Evolutionary conservation across 1,140 invertebrate species (phyloP).

Genomic region (Conus betulinus): DNA sequence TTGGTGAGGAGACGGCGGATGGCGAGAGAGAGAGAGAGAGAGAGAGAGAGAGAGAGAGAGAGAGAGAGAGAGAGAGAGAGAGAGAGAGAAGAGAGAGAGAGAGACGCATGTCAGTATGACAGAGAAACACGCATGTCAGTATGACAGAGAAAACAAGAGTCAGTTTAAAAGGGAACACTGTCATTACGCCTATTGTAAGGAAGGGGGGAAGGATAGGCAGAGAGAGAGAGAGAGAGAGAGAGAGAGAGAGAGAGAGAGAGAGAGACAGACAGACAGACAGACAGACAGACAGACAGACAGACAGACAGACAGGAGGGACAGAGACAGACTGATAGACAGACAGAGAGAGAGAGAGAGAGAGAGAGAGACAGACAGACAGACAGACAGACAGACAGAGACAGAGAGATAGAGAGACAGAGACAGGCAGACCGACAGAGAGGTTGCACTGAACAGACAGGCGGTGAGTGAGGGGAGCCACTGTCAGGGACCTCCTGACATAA

Average conservation of each 20-base stretch:
- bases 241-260: constrained; percentile 23
- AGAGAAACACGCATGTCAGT: not conserved
- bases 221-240: constrained; percentile 21
- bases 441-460: not conserved
- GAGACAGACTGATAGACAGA: not conserved
- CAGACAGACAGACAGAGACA: not conserved
- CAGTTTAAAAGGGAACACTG: not conserved
- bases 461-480: not conserved
- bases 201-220: not conserved
- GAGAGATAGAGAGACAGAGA: constrained; percentile 4
- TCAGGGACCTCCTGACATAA: constrained; percentile 4
- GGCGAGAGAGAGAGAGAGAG: constrained; percentile 19
- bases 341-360: not conserved
- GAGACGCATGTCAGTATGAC: not conserved
- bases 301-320: not conserved
- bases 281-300: constrained; percentile 2
- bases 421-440: not conserved
- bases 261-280: constrained; percentile 20
- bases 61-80: constrained; percentile 27
- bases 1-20: not conserved
- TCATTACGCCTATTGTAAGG: not conserved
- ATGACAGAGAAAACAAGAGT: not conserved
- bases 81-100: constrained; percentile 18
- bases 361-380: not conserved
- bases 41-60: constrained; percentile 12